A percentile compares a stretch with the other conserved stretches of the same genome.
Evolutionary conservation across 2,797 vertebrate genomes (phyloP).

Genomic region (Tachyglossus aculeatus): DNA sequence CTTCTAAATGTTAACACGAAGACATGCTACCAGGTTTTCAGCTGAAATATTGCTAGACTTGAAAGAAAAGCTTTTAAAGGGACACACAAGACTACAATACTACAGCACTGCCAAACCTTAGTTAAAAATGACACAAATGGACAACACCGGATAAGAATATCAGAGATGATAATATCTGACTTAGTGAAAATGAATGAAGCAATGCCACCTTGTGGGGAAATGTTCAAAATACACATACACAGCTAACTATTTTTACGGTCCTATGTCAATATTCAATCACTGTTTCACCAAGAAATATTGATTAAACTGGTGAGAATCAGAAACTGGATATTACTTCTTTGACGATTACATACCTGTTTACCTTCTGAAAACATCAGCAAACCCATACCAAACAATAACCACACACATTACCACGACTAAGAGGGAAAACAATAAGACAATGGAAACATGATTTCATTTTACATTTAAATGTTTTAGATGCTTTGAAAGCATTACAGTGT

Average conservation of each 20-base stretch:
- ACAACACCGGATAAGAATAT: neutral
- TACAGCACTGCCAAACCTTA: neutral
- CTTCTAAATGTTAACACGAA: no score
- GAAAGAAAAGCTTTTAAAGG: neutral
- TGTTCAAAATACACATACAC: accelerated
- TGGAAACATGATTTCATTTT: no score
- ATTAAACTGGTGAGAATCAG: no score
- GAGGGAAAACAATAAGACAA: no score
- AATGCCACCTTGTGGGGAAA: slow-evolving; percentile 40
- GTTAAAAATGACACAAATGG: neutral
- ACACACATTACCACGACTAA: no score
- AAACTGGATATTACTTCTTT: no score
- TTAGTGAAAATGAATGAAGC: neutral
- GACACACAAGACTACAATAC: neutral
- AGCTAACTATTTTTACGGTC: neutral
- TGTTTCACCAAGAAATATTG: neutral
- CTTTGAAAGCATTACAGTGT: no score
- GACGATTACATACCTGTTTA: no score
- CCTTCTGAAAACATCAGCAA: no score
- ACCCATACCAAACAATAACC: no score
- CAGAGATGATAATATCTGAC: neutral
- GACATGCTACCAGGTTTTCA: no score
- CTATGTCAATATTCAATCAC: neutral
- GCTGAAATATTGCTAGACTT: neutral
- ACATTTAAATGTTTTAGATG: no score